Evolutionary conservation across 1,140 invertebrate genomes (phyloP).

Genomic region (Schlechtendalia chinensis): DNA sequence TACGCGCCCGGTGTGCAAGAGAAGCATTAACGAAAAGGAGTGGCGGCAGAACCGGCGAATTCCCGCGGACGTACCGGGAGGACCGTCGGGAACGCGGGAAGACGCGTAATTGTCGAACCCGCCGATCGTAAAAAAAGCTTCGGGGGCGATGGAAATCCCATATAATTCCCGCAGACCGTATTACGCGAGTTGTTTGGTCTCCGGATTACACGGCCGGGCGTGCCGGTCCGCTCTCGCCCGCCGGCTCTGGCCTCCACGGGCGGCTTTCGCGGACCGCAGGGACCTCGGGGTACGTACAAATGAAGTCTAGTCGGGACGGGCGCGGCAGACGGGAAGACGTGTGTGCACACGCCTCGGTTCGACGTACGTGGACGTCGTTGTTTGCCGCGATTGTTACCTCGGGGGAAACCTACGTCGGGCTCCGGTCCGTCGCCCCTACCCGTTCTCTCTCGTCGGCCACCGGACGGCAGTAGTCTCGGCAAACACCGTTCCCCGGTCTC

Average conservation of each 20-base stretch:
- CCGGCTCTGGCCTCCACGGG: neutral
- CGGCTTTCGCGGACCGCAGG: no score
- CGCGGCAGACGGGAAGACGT: no score
- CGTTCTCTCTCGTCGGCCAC: no score
- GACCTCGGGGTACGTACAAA: neutral
- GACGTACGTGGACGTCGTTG: constrained; percentile 17
- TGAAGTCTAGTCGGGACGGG: no score
- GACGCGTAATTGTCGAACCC: constrained; percentile 20
- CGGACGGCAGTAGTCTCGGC: no score
- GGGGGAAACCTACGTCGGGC: constrained; percentile 23
- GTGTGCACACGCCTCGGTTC: no score
- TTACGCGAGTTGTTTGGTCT: constrained; percentile 38
- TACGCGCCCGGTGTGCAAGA: no score
- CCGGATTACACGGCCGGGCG: constrained; percentile 28
- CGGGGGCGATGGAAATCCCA: constrained; percentile 27
- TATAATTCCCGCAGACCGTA: neutral
- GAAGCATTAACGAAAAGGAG: no score
- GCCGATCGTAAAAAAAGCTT: constrained; percentile 41
- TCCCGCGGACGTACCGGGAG: no score
- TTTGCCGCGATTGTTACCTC: constrained; percentile 42
- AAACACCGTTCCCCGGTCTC: no score
- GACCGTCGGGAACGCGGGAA: no score
- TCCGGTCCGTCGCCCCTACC: no score
- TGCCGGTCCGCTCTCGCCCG: neutral
- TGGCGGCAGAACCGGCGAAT: neutral